Base-by-base conservation (phyloP, 53 echinoderm and acorn worm species). In the Antedon mediterranea region DNA sequence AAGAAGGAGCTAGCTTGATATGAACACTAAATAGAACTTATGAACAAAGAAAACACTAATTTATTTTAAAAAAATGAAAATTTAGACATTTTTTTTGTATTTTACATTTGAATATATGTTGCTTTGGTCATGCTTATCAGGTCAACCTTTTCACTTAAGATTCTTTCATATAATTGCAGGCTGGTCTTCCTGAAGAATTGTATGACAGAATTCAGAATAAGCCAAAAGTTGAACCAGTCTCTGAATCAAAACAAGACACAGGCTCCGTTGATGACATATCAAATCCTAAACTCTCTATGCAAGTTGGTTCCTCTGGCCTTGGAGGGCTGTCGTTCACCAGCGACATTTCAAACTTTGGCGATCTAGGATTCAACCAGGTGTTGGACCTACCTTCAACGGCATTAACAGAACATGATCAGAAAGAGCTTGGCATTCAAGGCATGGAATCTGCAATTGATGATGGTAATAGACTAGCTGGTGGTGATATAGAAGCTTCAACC, bases 241-340 rank as follows among this genome's bases (percentile, higher is more conserved):
- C 57, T 8, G 57, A 11, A 57, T 26, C 57, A 57, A 57, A 57
- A 57, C 57, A 3, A 23, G 57, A 57, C 15, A 3, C n/a, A n/a
- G n/a, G n/a, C n/a, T n/a, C n/a, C n/a, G n/a, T n/a, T n/a, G n/a
- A n/a, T 15, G 57, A 57, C 3, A 13, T 57, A 18, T 6, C 57
- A 18, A 57, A 23, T 57, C 57, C 73, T 74, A 89, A 88, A 42
- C 76, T 94, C 81, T 85, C 89, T 74, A 75, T 82, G 85, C 86
- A 90, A 34, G 76, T 86, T 32, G 87, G 85, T 29, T 72, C 73
- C 15, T 75, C 81, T 13, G 34, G 79, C 8, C 75, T 89, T 3
- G 89, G 89, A 14, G 82, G 82, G 28, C 77, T 88, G 14, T 75
- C 81, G 27, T 78, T 88, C 75, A 33, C 72, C 82, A 23, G 57